Evolutionary conservation across 2,888 invertebrate genomes (phyloP), one percentile per base, ranked within the genome.

Genomic region (Pammene aurita): DNA sequence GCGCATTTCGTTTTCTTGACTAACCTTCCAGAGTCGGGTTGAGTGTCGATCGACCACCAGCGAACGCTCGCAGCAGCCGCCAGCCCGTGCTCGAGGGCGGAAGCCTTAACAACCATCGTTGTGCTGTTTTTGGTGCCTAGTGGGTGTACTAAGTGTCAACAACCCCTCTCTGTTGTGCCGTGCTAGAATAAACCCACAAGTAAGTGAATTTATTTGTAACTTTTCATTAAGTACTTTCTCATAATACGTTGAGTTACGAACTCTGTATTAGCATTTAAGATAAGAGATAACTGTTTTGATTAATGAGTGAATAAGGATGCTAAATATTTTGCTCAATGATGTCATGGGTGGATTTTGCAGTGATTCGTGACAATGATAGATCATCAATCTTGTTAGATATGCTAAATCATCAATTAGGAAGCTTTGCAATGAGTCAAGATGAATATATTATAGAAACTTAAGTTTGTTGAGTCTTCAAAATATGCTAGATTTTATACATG

Each of bases 111-210:
- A 84, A 81, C 80, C 80, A 75, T 79, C 84, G 74, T 84, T 82
- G 89, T 89, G 87, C 86, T 86, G 80, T 87, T 85, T 86, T 89
- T 89, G 84, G 91, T 92, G 89, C 87, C 83, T 86, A 87, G 86
- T 90, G 87, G 83, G 83, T 84, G 90, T 89, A 82, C 55, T 44
- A 68, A 65, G 69, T 69, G 69, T 69, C 69, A 64, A 61, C 66
- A 66, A 70, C 61, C 70, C 66, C 66, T 70, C 35, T 66, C 66
- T 66, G 61, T 70, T 66, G 85, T 83, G 86, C 84, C 84, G 86
- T 74, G 74, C 78, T 77, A 80, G 80, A 77, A 79, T 79, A 80
- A 83, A 79, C 76, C 76, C 81, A 76, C 89, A 92, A 84, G 92
- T 92, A 77, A 89, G 87, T 69, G 41, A 38, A 65, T 65, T 65